These are phyloP conservation scores for Phalloptychus januarius DNA, from an alignment of 2,797 vertebrate species.

Conservation along the genomic window DNA sequence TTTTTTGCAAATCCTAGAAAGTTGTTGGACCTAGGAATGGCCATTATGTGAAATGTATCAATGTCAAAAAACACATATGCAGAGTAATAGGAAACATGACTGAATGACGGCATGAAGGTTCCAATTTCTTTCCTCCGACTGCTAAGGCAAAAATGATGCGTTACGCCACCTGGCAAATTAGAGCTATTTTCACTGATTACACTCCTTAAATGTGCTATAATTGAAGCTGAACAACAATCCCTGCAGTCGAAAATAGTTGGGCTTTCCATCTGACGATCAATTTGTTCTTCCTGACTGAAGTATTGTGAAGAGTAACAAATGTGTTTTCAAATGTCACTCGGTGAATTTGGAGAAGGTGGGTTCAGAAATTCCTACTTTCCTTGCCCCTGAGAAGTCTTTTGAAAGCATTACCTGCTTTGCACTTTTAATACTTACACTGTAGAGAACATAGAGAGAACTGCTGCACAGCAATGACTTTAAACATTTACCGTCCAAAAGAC, in stretches of 20 bases:
- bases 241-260: slow-evolving; percentile 15
- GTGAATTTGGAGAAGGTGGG: slow-evolving; percentile 11
- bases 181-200: slow-evolving; percentile 17
- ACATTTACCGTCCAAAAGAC: slow-evolving; percentile 26
- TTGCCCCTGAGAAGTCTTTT: slow-evolving; percentile 17
- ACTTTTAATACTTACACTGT: slow-evolving; percentile 4
- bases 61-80: neutral
- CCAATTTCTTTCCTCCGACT: slow-evolving; percentile 43
- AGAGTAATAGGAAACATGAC: neutral
- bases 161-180: slow-evolving; percentile 13
- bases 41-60: neutral
- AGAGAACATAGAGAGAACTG: neutral
- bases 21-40: neutral
- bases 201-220: slow-evolving; percentile 16
- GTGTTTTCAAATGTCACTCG: slow-evolving; percentile 19
- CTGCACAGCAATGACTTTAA: neutral
- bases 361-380: slow-evolving; percentile 10
- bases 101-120: slow-evolving; percentile 35
- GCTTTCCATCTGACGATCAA: slow-evolving; percentile 3
- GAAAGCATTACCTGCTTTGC: neutral
- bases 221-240: slow-evolving; percentile 28
- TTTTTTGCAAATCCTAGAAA: neutral
- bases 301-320: slow-evolving; percentile 25
- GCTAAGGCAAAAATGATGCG: slow-evolving; percentile 21
- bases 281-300: slow-evolving; percentile 13